Percentiles rank a stretch among this genome's conserved stretches.
Conservation (phyloP, 1,140 invertebrate species). For the Polyergus mexicanus region DNA sequence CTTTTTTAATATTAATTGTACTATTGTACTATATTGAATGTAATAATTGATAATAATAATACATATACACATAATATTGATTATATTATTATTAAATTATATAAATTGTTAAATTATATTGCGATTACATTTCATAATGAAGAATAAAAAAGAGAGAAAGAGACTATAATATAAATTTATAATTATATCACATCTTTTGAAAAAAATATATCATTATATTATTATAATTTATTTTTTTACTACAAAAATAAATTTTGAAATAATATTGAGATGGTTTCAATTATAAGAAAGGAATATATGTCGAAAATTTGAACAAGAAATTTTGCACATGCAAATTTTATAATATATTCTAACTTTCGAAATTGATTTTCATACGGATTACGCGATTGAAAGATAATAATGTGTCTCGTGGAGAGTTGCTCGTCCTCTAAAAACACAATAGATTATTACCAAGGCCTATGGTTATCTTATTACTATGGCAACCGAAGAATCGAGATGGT, state of each 20-base stretch:
- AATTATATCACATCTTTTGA: not conserved
- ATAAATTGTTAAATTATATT: slow-evolving; percentile 8
- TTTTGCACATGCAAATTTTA: not conserved
- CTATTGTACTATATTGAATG: no score
- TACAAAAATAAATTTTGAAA: not conserved
- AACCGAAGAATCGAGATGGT: slow-evolving; percentile 13
- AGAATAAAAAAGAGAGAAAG: not conserved
- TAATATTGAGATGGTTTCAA: not conserved
- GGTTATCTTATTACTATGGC: not conserved
- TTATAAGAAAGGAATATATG: not conserved
- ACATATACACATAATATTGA: no score
- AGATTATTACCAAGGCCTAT: slow-evolving; percentile 2
- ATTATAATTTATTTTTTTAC: not conserved
- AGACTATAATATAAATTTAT: not conserved
- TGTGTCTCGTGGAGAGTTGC: not conserved
- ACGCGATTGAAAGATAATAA: not conserved
- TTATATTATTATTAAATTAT: slow-evolving; percentile 4
- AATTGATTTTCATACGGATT: not conserved
- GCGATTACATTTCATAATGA: not conserved
- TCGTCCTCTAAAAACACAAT: not conserved
- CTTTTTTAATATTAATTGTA: not conserved
- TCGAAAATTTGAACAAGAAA: not conserved
- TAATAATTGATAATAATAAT: not conserved
- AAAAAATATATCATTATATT: slow-evolving; percentile 6
- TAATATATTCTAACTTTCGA: not conserved